phyloP scores from a whole-genome alignment of 2,888 invertebrate species.

The Microctonus hyperodae region DNA sequence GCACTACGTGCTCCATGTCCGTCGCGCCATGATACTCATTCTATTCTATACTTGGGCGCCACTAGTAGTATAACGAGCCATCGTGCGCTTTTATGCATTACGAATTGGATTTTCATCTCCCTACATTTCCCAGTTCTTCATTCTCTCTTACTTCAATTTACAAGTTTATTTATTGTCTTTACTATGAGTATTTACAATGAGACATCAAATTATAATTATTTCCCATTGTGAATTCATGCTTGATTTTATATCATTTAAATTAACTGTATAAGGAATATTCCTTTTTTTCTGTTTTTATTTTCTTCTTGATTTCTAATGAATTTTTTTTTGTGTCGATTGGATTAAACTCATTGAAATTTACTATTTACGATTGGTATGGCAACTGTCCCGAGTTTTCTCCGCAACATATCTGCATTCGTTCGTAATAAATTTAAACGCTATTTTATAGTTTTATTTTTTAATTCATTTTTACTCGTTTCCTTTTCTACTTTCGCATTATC shows the following conservation, averaged over 20 bases:
- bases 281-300: not conserved
- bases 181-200: constrained; percentile 9
- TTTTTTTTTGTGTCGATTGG: not conserved
- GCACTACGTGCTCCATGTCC: constrained; percentile 29
- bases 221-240: not conserved
- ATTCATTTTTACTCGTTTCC: constrained; percentile 17
- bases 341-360: constrained; percentile 14
- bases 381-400: constrained; percentile 34
- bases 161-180: not conserved
- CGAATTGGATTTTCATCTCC: constrained; percentile 18
- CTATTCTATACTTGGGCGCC: not conserved
- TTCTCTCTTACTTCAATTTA: not conserved
- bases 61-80: constrained; percentile 25
- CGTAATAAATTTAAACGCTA: constrained; percentile 29
- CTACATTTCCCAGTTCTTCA: not conserved
- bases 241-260: constrained; percentile 5
- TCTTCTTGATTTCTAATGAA: not conserved
- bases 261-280: not conserved
- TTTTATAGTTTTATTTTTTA: constrained; percentile 24
- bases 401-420: constrained; percentile 33
- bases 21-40: constrained; percentile 13
- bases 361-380: constrained; percentile 29
- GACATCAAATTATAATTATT: constrained; percentile 7
- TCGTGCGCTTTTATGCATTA: constrained; percentile 25
- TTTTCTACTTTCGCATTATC: not conserved